These are phyloP conservation scores for Ophioninae sp. DNA, from an alignment of 2,888 invertebrate species.

Conservation along the genomic window DNA sequence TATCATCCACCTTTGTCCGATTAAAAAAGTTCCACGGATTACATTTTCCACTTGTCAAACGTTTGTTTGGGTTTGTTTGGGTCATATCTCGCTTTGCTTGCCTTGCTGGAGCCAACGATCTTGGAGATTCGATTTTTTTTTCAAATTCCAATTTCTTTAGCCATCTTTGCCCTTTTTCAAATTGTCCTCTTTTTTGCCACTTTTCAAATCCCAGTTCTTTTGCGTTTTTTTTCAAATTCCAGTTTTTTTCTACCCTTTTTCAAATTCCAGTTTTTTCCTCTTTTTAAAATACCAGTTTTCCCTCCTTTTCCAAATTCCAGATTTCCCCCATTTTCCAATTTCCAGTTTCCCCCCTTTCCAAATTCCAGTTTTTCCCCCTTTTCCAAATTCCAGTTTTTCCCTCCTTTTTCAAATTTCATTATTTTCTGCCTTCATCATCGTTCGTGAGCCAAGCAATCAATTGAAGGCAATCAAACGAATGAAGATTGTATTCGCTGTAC, in stretches of 20 bases:
- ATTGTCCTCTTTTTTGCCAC: too few relatives aligned
- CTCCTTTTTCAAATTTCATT: not conserved
- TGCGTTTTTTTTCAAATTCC: too few relatives aligned
- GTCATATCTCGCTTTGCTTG: not conserved
- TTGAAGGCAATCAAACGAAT: not conserved
- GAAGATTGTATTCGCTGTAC: not conserved
- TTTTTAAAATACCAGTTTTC: too few relatives aligned
- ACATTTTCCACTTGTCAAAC: not conserved
- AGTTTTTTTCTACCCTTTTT: too few relatives aligned
- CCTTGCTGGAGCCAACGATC: not conserved
- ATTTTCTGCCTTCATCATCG: not conserved
- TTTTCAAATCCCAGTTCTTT: too few relatives aligned
- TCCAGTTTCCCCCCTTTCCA: too few relatives aligned
- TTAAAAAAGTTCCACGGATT: too few relatives aligned
- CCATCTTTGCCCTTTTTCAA: not conserved
- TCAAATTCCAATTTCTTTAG: not conserved
- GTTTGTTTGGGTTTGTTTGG: not conserved
- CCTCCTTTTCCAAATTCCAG: too few relatives aligned
- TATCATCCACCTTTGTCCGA: not conserved
- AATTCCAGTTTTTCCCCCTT: not conserved
- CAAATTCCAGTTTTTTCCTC: too few relatives aligned
- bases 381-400: not conserved
- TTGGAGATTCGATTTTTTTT: not conserved
- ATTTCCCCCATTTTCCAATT: too few relatives aligned
- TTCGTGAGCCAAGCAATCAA: conserved; percentile 27